Evolutionary conservation across 2,797 vertebrate species (phyloP), one percentile per base, ranked within the genome.

Genomic region (Mus spretus): DNA sequence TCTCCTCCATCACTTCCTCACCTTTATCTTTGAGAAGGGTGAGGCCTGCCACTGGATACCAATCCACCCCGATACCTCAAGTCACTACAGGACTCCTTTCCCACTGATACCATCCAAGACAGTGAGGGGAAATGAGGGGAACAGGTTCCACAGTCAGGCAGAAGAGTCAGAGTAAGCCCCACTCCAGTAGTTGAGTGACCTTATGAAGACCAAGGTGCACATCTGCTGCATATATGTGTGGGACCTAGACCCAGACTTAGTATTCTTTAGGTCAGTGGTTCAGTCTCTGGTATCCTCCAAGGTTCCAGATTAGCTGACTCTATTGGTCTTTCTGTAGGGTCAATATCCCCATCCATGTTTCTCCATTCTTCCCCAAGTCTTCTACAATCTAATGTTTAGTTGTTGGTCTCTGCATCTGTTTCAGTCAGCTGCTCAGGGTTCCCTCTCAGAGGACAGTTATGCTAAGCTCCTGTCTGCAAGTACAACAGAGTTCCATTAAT

Each of bases 1-100:
- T 72, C 17, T 20, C 34, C 3, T 3, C n/a, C 3, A 70, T n/a
- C n/a, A 2, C 7, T 72, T 3, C 7, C 3, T 20, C 67, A 3
- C n/a, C 34, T 72, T 72, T 17, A 37, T 20, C 67, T 72, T 37
- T n/a, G n/a, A 72, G 67, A 72, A 37, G 34, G 67, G n/a, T n/a
- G 3, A 70, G 34, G 7, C 9, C 17, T 3, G 3, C n/a, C n/a
- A 72, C n/a, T 37, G 17, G 17, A 17, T 37, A 20, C 8, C 34
- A 72, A 72, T 17, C 17, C 17, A 72, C 34, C 17, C 6, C 9
- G 20, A n/a, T 20, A 20, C n/a, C 67, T 72, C 67, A 37, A 72
- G 17, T n/a, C 34, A 20, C 67, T 72, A 19, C 8, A 72, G 31
- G 17, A 72, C n/a, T 72, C 17, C 34, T 37, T 3, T 37, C 17